Conservation (phyloP, 1,140 invertebrate species). For the Lineus longissimus region DNA sequence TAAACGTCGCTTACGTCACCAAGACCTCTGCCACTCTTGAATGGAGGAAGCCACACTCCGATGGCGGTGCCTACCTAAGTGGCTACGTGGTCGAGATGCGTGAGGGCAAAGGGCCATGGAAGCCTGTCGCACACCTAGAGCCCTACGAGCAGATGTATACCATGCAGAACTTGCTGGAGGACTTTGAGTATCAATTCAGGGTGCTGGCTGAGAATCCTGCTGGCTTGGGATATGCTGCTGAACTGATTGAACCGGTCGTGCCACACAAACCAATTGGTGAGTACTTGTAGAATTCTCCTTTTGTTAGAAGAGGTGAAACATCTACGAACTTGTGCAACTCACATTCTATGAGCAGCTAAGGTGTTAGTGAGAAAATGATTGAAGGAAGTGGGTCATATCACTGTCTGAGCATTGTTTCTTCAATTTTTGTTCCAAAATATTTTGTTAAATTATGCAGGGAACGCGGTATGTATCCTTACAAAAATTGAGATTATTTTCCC, state of each 20-base stretch:
- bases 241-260: slow-evolving; percentile 65
- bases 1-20: slow-evolving; percentile 86
- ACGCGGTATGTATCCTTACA: too few relatives aligned
- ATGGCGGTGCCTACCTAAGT: slow-evolving; percentile 86
- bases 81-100: slow-evolving; percentile 87
- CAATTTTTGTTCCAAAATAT: too few relatives aligned
- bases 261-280: slow-evolving; percentile 42
- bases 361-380: too few relatives aligned
- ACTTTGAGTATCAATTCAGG: slow-evolving; percentile 91
- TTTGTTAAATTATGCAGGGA: too few relatives aligned
- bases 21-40: slow-evolving; percentile 80
- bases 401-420: too few relatives aligned
- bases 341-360: too few relatives aligned
- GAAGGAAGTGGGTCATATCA: too few relatives aligned
- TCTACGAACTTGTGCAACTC: too few relatives aligned
- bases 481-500: too few relatives aligned
- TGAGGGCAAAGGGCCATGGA: slow-evolving; percentile 21
- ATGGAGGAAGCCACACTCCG: slow-evolving; percentile 86
- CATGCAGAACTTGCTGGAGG: slow-evolving; percentile 89
- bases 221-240: slow-evolving; percentile 76
- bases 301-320: too few relatives aligned
- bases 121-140: slow-evolving; percentile 71
- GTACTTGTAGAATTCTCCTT: neutral
- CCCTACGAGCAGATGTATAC: slow-evolving; percentile 71
- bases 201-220: slow-evolving; percentile 91